Evolutionary conservation across 2,113 vertebrate genomes (phyloP), one percentile per base, ranked within the genome.

Genomic region (Caranx ignobilis): DNA sequence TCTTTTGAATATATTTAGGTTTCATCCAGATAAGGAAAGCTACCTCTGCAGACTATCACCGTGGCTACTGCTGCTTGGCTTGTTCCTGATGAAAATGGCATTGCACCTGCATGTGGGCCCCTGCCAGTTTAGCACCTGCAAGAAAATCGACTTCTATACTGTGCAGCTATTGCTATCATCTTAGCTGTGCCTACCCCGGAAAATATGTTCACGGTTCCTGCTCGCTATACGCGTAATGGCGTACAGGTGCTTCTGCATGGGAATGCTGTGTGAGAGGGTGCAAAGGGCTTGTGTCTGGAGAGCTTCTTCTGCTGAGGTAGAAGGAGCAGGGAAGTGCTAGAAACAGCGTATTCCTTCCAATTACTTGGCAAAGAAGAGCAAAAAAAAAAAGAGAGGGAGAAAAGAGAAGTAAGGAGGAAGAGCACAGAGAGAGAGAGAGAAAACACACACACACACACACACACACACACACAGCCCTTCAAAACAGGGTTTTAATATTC

Each of bases 291-390:
- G 26, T 37, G 62, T 62, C 82, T 55, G 50, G 77, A 75, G 26
- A 78, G 66, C 5, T 68, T 65, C 60, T 90, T 56, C 71, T 94
- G 92, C 93, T 93, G 91, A 94, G 85, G 87, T 82, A 92, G 85
- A 81, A 89, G 52, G 21, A 83, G 64, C 65, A 65, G 13, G 56
- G 39, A 80, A 41, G 72, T 86, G 70, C 85, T 86, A 84, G 71
- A 74, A 87, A 92, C 79, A 92, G 91, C 88, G 93, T 93, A 95
- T 94, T 95, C 93, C 85, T 94, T 87, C 81, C 12, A 69, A 69
- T 63, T 89, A 66, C 43, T 71, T 94, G 86, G 91, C 95, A 81
- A 50, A 91, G 94, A 81, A 91, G 82, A 89, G 41, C 69, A 83
- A 83, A 11, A 81, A 88, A 74, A 18, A 83, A 11, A 81, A 88